Conservation (phyloP, 2,113 vertebrate genomes). For the Mobula birostris region DNA sequence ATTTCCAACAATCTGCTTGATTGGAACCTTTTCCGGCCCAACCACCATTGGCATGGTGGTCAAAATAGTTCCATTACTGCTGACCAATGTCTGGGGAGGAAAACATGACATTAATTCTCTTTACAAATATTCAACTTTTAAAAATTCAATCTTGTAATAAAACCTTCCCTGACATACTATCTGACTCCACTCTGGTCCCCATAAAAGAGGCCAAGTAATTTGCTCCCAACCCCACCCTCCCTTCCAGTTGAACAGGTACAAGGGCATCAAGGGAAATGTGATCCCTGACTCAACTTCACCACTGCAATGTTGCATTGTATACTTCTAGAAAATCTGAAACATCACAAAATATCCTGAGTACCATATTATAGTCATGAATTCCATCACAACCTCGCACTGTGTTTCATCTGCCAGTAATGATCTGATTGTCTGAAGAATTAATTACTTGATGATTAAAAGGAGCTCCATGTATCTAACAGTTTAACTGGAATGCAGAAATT, state of each 20-base stretch:
- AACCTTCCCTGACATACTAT: neutral
- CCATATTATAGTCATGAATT: neutral
- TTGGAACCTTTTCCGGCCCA: slow-evolving; percentile 89
- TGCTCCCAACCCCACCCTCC: neutral
- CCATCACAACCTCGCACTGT: neutral
- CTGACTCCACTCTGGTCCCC: neutral
- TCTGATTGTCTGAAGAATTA: neutral
- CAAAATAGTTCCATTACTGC: slow-evolving; percentile 81
- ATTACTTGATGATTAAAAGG: neutral
- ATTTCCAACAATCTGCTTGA: slow-evolving; percentile 76
- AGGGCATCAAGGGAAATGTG: neutral
- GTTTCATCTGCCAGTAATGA: neutral
- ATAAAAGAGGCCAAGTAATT: neutral
- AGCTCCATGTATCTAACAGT: neutral
- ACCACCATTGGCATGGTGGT: slow-evolving; percentile 91
- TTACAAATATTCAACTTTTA: slow-evolving; percentile 2
- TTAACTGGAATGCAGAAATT: neutral
- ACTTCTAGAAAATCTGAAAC: neutral
- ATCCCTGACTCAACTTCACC: neutral
- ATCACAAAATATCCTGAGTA: neutral
- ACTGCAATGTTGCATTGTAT: neutral
- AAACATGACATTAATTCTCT: neutral
- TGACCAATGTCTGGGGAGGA: slow-evolving; percentile 75
- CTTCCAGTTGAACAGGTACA: neutral
- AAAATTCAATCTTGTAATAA: neutral